Evolutionary conservation across 2,888 invertebrate species (phyloP).

Genomic region (Saturnia pavonia): DNA sequence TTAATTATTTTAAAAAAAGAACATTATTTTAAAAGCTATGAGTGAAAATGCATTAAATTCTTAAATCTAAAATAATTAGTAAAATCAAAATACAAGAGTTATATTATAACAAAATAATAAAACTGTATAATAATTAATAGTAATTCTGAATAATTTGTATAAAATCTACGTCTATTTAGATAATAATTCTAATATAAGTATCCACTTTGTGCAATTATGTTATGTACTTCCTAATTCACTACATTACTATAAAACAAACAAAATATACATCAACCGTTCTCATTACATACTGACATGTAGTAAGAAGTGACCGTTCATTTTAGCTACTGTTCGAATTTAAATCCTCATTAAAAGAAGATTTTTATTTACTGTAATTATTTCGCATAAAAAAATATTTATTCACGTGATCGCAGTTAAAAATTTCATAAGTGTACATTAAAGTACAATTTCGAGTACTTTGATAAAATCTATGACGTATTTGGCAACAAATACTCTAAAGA

Average conservation of each 20-base stretch:
- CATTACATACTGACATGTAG: constrained; percentile 54
- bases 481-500: not conserved
- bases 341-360: not conserved
- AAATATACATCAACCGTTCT: constrained; percentile 47
- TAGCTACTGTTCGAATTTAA: constrained; percentile 22
- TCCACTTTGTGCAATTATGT: constrained; percentile 69
- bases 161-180: constrained; percentile 13
- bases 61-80: constrained; percentile 5
- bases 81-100: not conserved
- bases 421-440: not conserved
- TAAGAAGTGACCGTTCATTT: constrained; percentile 46
- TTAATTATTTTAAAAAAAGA: not conserved
- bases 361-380: constrained; percentile 6
- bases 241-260: not conserved
- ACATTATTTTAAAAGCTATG: constrained; percentile 31
- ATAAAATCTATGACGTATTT: constrained; percentile 6
- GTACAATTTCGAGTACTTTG: not conserved
- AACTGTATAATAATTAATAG: constrained; percentile 13
- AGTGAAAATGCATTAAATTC: constrained; percentile 68
- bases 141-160: constrained; percentile 18
- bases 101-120: constrained; percentile 2
- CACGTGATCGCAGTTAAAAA: not conserved
- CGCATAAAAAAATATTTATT: too few relatives aligned
- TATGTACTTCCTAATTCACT: constrained; percentile 20
- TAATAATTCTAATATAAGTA: constrained; percentile 9